Base-by-base conservation (phyloP, 2,888 invertebrate species). In the Chydorus sphaericus region DNA sequence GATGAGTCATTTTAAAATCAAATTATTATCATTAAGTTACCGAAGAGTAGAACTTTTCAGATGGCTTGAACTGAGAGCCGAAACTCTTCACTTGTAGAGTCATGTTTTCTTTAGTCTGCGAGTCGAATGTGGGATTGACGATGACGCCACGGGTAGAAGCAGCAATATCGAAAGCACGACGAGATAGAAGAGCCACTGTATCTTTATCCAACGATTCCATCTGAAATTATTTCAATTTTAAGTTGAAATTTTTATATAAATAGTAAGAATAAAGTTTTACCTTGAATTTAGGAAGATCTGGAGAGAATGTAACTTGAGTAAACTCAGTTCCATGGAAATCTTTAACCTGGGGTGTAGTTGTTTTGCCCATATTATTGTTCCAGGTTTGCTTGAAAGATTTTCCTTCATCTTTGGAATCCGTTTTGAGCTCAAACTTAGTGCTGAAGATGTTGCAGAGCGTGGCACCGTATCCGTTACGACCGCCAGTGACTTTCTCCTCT, bases 61-160 rank as follows among this genome's bases (percentile, higher is more conserved):
- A 77, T 14, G 94, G 73, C 52, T 66, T 67, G 68, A 93, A 96
- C 69, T 91, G 96, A 0, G 96, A 96, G 14, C 98, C 98, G 71
- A 99, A 99, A 66, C 78, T 85, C 68, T 94, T 97, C 0, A 79
- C 73, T 72, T 94, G 93, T 48, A 93, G 76, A 1, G 97, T 99
- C 97, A 99, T 96, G 66, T 90, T 87, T 68, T 99, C 98, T 74
- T 99, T 99, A 1, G 98, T 98, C 77, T 99, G 98, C 0, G 98
- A 98, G 73, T 98, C 98, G 73, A 98, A 99, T 37, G 96, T 88
- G 29, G 98, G 98, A 76, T 99, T 99, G 58, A 96, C 97, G 64
- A 99, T 93, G 0, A 98, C 92, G 1, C 93, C 93, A 56, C 78
- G 75, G 0, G 85, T 74, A 0, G 94, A 83, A 1, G 96, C 98